These are phyloP conservation scores for Ormyrus pomaceus DNA, from an alignment of 2,888 invertebrate species.

Conservation along the genomic window DNA sequence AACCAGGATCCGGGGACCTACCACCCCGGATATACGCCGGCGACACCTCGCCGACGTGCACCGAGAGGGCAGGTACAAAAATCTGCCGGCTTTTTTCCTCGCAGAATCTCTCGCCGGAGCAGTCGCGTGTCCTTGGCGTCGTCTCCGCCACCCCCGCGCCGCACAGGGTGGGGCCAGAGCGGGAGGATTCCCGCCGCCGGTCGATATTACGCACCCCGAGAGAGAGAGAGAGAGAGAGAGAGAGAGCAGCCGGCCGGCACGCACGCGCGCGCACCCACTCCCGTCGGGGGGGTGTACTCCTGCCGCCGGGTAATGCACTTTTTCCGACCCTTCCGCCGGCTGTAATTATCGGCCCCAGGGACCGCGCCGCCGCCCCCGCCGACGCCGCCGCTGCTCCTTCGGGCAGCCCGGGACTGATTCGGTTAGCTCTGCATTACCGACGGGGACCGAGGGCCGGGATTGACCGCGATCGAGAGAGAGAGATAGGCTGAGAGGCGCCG, in stretches of 20 bases:
- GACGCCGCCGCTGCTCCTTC: too few species aligned
- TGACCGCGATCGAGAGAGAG: too few species aligned
- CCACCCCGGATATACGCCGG: not conserved
- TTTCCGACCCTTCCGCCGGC: not conserved
- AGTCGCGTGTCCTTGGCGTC: too few species aligned
- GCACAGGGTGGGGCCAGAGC: slow-evolving; percentile 55
- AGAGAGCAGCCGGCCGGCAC: slow-evolving; percentile 42
- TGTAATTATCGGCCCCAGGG: slow-evolving; percentile 13
- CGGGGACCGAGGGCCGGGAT: too few species aligned
- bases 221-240: too few species aligned
- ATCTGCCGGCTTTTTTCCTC: not conserved
- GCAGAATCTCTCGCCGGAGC: not conserved
- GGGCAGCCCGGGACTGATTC: too few species aligned
- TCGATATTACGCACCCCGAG: slow-evolving; percentile 70
- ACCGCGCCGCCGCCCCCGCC: too few species aligned
- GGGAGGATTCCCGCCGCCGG: slow-evolving; percentile 66
- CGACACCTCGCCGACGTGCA: not conserved
- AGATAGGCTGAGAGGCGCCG: too few species aligned
- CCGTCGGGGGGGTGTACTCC: not conserved
- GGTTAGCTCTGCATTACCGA: too few species aligned
- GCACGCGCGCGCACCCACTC: slow-evolving; percentile 41
- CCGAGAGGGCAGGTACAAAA: not conserved
- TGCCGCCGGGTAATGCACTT: slow-evolving; percentile 25
- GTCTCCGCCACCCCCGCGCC: not conserved
- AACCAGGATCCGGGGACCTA: too few species aligned